These are phyloP conservation scores for Hippopotamus amphibius DNA, from an alignment of 2,113 vertebrate genomes.

Conservation along the genomic window DNA sequence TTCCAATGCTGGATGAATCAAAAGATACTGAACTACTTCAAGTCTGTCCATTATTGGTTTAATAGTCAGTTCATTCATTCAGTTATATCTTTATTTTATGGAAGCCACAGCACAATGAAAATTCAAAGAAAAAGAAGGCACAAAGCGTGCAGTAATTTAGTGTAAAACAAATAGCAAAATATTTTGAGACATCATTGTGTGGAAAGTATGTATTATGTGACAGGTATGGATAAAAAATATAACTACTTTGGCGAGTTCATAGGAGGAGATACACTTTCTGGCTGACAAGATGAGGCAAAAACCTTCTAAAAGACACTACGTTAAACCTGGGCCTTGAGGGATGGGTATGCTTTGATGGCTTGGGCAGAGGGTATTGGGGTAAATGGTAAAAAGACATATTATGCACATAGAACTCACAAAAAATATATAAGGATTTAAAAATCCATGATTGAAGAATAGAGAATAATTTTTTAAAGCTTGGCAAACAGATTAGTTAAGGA, in stretches of 20 bases:
- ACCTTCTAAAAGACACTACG: not conserved
- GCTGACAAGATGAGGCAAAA: not conserved
- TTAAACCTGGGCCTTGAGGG: not conserved
- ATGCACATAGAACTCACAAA: not conserved
- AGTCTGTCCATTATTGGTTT: not conserved
- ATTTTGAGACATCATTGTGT: not conserved
- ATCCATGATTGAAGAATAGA: not conserved
- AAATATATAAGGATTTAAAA: not conserved
- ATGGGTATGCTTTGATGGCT: not conserved
- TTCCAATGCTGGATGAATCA: not conserved
- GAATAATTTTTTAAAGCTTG: not conserved
- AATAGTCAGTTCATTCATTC: not conserved
- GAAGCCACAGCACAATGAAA: not conserved
- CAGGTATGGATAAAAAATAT: not conserved
- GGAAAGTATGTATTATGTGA: not conserved
- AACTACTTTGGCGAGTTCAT: not conserved
- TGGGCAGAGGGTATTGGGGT: not conserved
- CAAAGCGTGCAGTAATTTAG: not conserved
- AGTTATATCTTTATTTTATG: not conserved
- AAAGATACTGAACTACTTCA: not conserved
- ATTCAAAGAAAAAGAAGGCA: not conserved
- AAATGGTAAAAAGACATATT: not conserved
- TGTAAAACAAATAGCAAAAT: slow-evolving; percentile 3
- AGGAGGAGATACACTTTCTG: not conserved
- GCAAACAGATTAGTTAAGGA: not conserved